Evolutionary conservation across 2,888 invertebrate species (phyloP), one percentile per base, ranked within the genome.

Genomic region (Pediacus dermestoides): DNA sequence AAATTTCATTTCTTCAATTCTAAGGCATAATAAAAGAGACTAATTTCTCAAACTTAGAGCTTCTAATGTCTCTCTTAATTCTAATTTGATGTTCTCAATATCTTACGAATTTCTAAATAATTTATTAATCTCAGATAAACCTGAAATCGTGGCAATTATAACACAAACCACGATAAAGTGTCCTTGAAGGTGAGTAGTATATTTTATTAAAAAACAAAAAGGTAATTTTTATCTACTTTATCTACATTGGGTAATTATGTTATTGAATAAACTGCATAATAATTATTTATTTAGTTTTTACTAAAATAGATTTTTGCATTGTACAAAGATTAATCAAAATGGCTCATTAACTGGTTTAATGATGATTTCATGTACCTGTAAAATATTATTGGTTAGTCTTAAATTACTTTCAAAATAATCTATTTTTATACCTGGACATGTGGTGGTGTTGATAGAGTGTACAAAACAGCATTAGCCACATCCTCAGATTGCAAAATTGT

Each of bases 391-490:
- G 4, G 8, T 18, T 18, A 18, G 8, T 6, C 4, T 6, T 18
- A 18, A 18, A 18, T 18, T 6, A 6, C 4, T 6, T 18, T 6
- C 4, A 18, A 4, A 18, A 18, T 18, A 6, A 18, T 18, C 18
- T 18, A 18, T 6, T 18, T 18, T 26, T 26, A 21, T 21, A 28
- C 28, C n/a, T 14, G 13, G 3, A 28, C 15, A 15, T 15, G 28
- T 4, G 28, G 28, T 13, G 28, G 28, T 28, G 28, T 28, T 11
- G 28, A 28, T 28, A 14, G n/a, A 15, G 28, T 28, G 13, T 28
- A 28, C 3, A 28, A 3, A 28, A 15, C 15, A 11, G 28, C 23
- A 4, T 23, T 10, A 23, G 9, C 23, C n/a, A 23, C 10, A n/a
- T 23, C 23, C 10, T 3, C 4, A 6, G 23, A 3, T 3, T 23